Conservation (phyloP, 2,797 vertebrate genomes). For the Sebastes reedi region DNA sequence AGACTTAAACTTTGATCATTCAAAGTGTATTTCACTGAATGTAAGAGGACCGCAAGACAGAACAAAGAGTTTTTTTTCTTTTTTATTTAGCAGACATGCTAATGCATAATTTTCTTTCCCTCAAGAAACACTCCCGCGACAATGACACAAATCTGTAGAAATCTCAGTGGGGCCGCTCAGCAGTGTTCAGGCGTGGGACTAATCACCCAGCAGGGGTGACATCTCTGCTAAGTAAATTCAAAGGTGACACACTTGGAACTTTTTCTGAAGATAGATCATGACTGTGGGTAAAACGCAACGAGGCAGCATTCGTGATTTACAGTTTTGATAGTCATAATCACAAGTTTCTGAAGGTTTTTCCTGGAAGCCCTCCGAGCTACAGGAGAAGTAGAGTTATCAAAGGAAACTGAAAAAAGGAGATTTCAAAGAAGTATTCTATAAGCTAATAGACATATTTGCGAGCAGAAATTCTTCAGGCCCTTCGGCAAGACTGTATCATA, state of each 20-base stretch:
- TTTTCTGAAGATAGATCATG: constrained; percentile 33
- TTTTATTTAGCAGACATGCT: constrained; percentile 14
- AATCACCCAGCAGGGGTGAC: constrained; percentile 57
- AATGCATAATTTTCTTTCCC: constrained; percentile 25
- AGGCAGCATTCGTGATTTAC: background rate
- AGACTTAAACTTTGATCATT: constrained; percentile 43
- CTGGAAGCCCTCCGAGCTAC: background rate
- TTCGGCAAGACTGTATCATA: background rate
- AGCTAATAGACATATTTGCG: background rate
- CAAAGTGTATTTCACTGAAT: constrained; percentile 13
- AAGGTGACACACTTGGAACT: constrained; percentile 22
- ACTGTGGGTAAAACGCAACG: constrained; percentile 1
- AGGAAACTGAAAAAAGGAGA: background rate
- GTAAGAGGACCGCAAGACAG: constrained; percentile 1
- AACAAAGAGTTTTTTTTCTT: constrained; percentile 35
- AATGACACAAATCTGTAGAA: constrained; percentile 47
- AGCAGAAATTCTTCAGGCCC: background rate
- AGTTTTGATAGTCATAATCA: background rate
- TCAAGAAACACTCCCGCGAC: constrained; percentile 9
- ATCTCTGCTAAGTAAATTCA: constrained; percentile 36
- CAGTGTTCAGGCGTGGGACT: constrained; percentile 29
- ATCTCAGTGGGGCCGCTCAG: constrained; percentile 44
- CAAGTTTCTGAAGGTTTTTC: background rate
- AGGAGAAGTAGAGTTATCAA: background rate
- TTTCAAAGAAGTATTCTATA: background rate